Percentiles rank a stretch among this genome's conserved stretches.
phyloP scores from a whole-genome alignment of 2,113 vertebrate genomes.

The Labeo rohita region DNA sequence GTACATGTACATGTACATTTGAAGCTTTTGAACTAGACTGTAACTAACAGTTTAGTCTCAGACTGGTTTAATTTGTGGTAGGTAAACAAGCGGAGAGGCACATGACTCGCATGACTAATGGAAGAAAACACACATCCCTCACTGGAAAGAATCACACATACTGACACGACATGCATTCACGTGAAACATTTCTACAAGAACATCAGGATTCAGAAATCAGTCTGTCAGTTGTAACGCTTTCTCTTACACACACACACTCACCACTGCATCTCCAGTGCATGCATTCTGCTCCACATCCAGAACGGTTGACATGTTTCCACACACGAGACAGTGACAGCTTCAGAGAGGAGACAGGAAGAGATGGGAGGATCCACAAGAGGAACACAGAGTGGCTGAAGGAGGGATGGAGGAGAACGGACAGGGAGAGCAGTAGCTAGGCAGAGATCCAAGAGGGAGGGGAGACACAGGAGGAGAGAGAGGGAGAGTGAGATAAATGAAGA shows the following conservation, averaged over 20 bases:
- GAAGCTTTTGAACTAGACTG: not conserved
- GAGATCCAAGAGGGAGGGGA: constrained; percentile 23
- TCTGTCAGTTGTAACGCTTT: not conserved
- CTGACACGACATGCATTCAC: constrained; percentile 1
- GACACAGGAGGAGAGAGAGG: not conserved
- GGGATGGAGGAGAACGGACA: not conserved
- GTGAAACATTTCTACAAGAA: constrained; percentile 4
- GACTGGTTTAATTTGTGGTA: not conserved
- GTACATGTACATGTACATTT: not conserved
- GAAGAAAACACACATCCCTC: not conserved
- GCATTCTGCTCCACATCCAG: constrained; percentile 80
- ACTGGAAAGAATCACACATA: not conserved
- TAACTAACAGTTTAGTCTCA: constrained; percentile 19
- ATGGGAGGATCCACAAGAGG: not conserved
- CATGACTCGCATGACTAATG: constrained; percentile 42
- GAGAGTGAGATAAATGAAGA: constrained; percentile 28
- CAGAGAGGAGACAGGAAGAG: constrained; percentile 46
- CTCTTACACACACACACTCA: constrained; percentile 68
- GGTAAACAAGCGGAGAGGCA: constrained; percentile 23
- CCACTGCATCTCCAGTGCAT: constrained; percentile 75
- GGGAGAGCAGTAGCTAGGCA: constrained; percentile 27
- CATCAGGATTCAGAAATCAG: constrained; percentile 7
- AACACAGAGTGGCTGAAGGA: not conserved
- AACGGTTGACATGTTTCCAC: constrained; percentile 79
- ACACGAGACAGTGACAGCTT: constrained; percentile 63